These are phyloP conservation scores for Halictus rubicundus DNA, from an alignment of 1,140 invertebrate genomes.

Conservation along the genomic window DNA sequence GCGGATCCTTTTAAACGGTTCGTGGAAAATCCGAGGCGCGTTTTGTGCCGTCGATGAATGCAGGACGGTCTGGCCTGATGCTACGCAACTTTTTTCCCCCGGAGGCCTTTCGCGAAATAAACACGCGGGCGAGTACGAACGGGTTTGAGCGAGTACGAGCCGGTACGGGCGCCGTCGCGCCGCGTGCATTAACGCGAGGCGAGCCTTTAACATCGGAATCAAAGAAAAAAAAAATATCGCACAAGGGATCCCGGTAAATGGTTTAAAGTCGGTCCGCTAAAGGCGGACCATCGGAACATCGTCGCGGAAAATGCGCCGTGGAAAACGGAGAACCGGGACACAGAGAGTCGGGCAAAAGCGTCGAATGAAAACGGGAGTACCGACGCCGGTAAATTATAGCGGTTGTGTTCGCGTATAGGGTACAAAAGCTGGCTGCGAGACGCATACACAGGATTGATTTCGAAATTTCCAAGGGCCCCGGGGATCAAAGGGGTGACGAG, in stretches of 20 bases:
- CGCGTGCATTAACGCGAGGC: slow-evolving; percentile 26
- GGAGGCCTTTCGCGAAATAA: slow-evolving; percentile 18
- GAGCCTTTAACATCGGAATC: slow-evolving; percentile 28
- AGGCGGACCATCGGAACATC: slow-evolving; percentile 20
- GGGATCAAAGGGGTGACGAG: slow-evolving; percentile 5
- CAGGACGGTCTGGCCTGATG: slow-evolving; percentile 26
- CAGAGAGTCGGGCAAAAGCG: slow-evolving; percentile 25
- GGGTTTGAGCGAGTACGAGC: no score
- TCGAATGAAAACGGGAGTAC: slow-evolving; percentile 7
- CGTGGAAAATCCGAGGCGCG: slow-evolving; percentile 9
- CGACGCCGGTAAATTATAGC: neutral
- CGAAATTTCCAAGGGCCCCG: slow-evolving; percentile 5
- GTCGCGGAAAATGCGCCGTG: slow-evolving; percentile 1
- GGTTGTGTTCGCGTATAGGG: neutral
- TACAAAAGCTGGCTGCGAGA: neutral
- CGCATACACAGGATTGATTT: neutral
- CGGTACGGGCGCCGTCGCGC: neutral
- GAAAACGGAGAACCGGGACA: slow-evolving; percentile 2
- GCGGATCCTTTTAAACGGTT: slow-evolving; percentile 26
- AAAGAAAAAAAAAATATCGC: slow-evolving; percentile 34
- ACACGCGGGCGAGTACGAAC: neutral
- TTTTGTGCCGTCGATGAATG: slow-evolving; percentile 36
- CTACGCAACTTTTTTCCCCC: slow-evolving; percentile 21
- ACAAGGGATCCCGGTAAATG: slow-evolving; percentile 35
- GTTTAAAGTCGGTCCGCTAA: slow-evolving; percentile 25